A percentile compares a stretch with the other conserved stretches of the same genome.
phyloP scores from a whole-genome alignment of 1,140 invertebrate genomes.

The Calephelis virginiensis region DNA sequence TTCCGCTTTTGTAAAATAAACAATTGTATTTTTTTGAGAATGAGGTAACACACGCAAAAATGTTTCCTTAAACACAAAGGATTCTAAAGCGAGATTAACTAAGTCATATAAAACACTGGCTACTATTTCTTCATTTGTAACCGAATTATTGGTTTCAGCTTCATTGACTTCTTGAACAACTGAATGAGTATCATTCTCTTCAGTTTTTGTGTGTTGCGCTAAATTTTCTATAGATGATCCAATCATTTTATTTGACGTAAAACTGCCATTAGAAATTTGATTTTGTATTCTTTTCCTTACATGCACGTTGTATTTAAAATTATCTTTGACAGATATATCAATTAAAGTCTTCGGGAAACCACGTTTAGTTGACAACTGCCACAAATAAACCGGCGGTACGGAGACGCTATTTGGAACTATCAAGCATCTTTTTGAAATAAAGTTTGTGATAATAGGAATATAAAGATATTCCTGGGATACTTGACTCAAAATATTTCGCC shows the following conservation, averaged over 20 bases:
- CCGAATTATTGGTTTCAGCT: constrained; percentile 1
- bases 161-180: constrained; percentile 23
- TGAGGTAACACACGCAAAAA: constrained; percentile 40
- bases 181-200: constrained; percentile 23
- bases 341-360: constrained; percentile 41
- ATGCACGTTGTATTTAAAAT: constrained; percentile 45
- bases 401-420: constrained; percentile 40
- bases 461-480: constrained; percentile 34
- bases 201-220: constrained; percentile 31
- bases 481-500: constrained; percentile 35
- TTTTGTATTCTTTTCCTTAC: constrained; percentile 45
- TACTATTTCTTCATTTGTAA: constrained; percentile 18
- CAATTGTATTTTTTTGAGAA: constrained; percentile 36
- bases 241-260: constrained; percentile 32
- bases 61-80: constrained; percentile 50
- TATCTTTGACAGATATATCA: constrained; percentile 37
- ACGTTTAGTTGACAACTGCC: constrained; percentile 45
- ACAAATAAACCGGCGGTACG: constrained; percentile 49
- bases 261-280: constrained; percentile 23
- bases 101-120: constrained; percentile 35
- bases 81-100: constrained; percentile 44
- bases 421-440: constrained; percentile 29
- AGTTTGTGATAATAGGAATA: constrained; percentile 41
- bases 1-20: constrained; percentile 52
- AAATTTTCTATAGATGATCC: constrained; percentile 36